A percentile compares a stretch with the other conserved stretches of the same genome.
These are phyloP conservation scores for Dermatemys mawii DNA, from an alignment of 2,113 vertebrate genomes.

Conservation along the genomic window DNA sequence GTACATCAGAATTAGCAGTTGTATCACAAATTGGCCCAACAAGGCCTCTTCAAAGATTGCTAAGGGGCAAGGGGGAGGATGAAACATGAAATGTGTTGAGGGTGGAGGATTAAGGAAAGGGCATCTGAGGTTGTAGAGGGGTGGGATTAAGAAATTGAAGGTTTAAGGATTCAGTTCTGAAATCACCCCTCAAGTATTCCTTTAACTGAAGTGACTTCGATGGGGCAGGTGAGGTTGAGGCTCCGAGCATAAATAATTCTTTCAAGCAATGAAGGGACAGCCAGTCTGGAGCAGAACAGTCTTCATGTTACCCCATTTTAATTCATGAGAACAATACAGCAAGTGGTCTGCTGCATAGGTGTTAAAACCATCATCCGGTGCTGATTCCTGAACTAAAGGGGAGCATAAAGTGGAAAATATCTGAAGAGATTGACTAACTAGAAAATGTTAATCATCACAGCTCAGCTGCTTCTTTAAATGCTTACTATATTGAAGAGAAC, in stretches of 20 bases:
- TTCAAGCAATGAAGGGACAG: background rate
- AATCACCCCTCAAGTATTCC: background rate
- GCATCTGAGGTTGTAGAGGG: background rate
- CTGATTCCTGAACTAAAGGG: background rate
- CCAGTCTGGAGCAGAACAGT: too few relatives aligned
- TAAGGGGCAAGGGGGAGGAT: background rate
- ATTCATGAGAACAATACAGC: background rate
- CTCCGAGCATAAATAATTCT: rapidly evolving
- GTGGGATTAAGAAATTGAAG: background rate
- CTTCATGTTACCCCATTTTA: too few relatives aligned
- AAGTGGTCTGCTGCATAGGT: background rate
- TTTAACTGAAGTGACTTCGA: background rate
- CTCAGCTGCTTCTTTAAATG: background rate
- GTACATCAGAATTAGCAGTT: rapidly evolving
- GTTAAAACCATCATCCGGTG: background rate
- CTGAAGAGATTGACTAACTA: slow-evolving; percentile 23
- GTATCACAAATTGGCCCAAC: background rate
- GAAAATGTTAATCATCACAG: slow-evolving; percentile 5
- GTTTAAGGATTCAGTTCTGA: background rate
- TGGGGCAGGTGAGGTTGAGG: background rate
- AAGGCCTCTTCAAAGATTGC: background rate
- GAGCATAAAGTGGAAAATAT: slow-evolving; percentile 6
- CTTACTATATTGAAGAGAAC: background rate
- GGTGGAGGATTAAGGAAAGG: background rate
- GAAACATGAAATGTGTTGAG: background rate